A percentile compares a stretch with the other conserved stretches of the same genome.
Conservation (phyloP, 1,140 invertebrate species). For the Meloidogyne exigua region DNA sequence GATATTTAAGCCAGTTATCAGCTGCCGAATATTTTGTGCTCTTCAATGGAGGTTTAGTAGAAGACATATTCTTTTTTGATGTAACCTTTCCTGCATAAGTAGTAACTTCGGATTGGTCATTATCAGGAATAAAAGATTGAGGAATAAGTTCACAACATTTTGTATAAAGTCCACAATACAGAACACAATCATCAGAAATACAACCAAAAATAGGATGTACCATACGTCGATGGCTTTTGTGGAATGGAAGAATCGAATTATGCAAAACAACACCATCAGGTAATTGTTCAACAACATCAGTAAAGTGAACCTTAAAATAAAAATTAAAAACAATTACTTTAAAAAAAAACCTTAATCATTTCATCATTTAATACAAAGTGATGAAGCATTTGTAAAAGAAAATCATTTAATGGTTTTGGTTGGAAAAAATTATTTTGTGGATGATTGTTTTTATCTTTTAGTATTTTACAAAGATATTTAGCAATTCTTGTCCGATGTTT, state of each 20-base stretch:
- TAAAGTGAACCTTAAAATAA: not conserved
- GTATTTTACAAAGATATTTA: conserved; percentile 27
- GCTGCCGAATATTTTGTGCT: not conserved
- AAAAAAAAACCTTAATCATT: conserved; percentile 27
- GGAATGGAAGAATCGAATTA: not conserved
- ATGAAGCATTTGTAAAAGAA: conserved; percentile 26
- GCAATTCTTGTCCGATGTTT: conserved; percentile 34
- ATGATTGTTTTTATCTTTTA: not conserved
- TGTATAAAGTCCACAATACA: conserved; percentile 32
- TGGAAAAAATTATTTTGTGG: conserved; percentile 5
- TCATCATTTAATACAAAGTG: conserved; percentile 37
- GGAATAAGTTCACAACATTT: conserved; percentile 33
- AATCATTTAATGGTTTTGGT: conserved; percentile 14
- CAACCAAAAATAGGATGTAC: conserved; percentile 44
- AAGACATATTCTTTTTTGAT: conserved; percentile 4
- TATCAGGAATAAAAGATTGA: not conserved
- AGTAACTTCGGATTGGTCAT: not conserved
- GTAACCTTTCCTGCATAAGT: not conserved
- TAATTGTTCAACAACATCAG: conserved; percentile 8
- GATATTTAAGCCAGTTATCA: conserved; percentile 1
- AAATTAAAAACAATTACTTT: not conserved
- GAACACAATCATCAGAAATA: conserved; percentile 30
- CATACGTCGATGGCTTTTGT: conserved; percentile 27
- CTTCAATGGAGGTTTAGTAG: not conserved
- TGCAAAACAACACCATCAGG: not conserved